Evolutionary conservation across 1,140 invertebrate species (phyloP).

Genomic region (Hormaphis cornu): DNA sequence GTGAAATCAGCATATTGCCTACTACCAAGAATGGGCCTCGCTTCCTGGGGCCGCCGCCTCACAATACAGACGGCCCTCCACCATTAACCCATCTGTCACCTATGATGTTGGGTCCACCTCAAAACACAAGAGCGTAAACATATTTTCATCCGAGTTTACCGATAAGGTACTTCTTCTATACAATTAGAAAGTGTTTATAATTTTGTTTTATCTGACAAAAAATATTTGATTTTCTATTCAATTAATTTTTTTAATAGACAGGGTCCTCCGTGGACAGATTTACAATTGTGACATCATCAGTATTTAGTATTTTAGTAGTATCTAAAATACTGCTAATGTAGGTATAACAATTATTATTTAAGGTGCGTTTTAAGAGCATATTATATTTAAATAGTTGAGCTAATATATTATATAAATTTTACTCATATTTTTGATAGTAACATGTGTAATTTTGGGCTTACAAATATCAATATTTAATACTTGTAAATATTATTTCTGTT

Average conservation of each 20-base stretch:
- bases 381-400: no score
- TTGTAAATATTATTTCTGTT: no score
- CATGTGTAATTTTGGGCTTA: no score
- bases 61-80: slow-evolving; percentile 23
- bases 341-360: no score
- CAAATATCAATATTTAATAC: no score
- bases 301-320: neutral
- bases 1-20: slow-evolving; percentile 27
- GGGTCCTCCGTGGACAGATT: no score
- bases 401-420: no score
- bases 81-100: slow-evolving; percentile 26
- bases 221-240: neutral
- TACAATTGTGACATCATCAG: neutral
- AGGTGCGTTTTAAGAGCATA: no score
- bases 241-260: neutral
- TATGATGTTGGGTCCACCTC: slow-evolving; percentile 26
- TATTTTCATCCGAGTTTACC: slow-evolving; percentile 3
- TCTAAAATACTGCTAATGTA: no score
- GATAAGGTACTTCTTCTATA: slow-evolving; percentile 18
- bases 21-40: slow-evolving; percentile 22
- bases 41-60: slow-evolving; percentile 11
- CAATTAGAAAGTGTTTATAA: slow-evolving; percentile 7
- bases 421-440: no score
- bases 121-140: slow-evolving; percentile 23
- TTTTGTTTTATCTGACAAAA: slow-evolving; percentile 1